These are phyloP conservation scores for Saguinus midas DNA, from an alignment of 2,113 vertebrate species.

Conservation along the genomic window DNA sequence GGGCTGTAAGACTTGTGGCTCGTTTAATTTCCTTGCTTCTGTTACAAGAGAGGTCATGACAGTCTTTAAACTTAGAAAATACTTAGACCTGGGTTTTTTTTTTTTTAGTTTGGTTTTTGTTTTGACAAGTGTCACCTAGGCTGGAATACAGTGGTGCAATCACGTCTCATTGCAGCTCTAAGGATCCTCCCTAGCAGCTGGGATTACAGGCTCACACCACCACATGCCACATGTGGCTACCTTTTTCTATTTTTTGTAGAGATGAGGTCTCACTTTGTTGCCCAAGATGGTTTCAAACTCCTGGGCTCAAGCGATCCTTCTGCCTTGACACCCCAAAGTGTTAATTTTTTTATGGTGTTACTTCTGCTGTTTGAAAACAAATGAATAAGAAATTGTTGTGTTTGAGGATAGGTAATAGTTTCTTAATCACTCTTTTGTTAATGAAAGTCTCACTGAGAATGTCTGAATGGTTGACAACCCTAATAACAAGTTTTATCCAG, in stretches of 20 bases:
- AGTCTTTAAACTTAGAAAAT: neutral
- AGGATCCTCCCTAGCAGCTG: too few relatives aligned
- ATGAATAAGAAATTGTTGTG: neutral
- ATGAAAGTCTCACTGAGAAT: neutral
- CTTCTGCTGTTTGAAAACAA: constrained; percentile 24
- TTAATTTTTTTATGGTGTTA: neutral
- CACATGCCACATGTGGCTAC: too few relatives aligned
- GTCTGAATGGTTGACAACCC: neutral
- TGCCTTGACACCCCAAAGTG: neutral
- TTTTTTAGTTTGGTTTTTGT: too few relatives aligned
- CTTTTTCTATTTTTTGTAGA: too few relatives aligned
- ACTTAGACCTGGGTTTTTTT: neutral
- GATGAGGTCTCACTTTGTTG: too few relatives aligned
- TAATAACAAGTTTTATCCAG: neutral
- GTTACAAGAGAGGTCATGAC: neutral
- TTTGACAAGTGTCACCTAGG: too few relatives aligned
- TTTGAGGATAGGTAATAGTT: neutral
- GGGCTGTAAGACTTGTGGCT: neutral
- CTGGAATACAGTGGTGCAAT: too few relatives aligned
- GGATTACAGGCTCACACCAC: too few relatives aligned
- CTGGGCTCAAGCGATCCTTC: too few relatives aligned
- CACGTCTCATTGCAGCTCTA: too few relatives aligned
- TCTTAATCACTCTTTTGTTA: neutral
- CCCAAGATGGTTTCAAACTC: too few relatives aligned
- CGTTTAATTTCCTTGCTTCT: neutral